Percentiles rank a stretch among this genome's conserved stretches.
These are phyloP conservation scores for Paramacrobiotus metropolitanus DNA, from an alignment of 1,140 invertebrate genomes.

Conservation along the genomic window DNA sequence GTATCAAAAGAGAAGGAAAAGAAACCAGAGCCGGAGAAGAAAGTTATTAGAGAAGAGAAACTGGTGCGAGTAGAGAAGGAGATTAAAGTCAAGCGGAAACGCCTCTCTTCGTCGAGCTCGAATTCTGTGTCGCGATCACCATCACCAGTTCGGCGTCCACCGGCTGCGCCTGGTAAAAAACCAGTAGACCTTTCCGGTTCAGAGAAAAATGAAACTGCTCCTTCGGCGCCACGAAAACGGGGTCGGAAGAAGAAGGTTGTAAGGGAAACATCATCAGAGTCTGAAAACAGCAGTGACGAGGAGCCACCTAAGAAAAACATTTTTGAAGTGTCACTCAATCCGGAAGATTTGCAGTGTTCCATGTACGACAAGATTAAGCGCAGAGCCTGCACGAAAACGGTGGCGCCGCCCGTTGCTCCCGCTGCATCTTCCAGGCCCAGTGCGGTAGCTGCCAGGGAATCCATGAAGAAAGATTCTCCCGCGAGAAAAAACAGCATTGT, in stretches of 20 bases:
- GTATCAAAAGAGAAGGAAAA: too few species aligned
- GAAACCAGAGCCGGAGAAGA: too few species aligned
- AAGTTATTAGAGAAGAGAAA: too few species aligned
- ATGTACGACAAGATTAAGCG: slow-evolving; percentile 98
- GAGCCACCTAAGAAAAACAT: not conserved
- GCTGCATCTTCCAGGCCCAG: too few species aligned
- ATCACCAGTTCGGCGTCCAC: too few species aligned
- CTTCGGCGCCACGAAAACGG: not conserved
- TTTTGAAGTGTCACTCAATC: not conserved
- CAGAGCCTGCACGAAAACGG: slow-evolving; percentile 42
- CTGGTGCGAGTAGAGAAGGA: too few species aligned
- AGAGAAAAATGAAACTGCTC: slow-evolving; percentile 8
- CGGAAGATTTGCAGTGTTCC: slow-evolving; percentile 63
- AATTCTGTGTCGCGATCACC: not conserved
- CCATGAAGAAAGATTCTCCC: too few species aligned
- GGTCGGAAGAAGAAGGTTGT: not conserved
- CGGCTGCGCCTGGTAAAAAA: too few species aligned
- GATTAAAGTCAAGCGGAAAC: not conserved
- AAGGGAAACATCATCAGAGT: not conserved
- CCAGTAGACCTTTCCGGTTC: not conserved
- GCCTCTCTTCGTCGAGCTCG: not conserved
- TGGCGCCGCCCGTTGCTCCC: too few species aligned
- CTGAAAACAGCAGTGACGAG: not conserved
- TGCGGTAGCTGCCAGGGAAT: too few species aligned
- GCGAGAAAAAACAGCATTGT: too few species aligned